These are phyloP conservation scores for Salarias fasciatus DNA, from an alignment of 2,797 vertebrate species.

Conservation along the genomic window DNA sequence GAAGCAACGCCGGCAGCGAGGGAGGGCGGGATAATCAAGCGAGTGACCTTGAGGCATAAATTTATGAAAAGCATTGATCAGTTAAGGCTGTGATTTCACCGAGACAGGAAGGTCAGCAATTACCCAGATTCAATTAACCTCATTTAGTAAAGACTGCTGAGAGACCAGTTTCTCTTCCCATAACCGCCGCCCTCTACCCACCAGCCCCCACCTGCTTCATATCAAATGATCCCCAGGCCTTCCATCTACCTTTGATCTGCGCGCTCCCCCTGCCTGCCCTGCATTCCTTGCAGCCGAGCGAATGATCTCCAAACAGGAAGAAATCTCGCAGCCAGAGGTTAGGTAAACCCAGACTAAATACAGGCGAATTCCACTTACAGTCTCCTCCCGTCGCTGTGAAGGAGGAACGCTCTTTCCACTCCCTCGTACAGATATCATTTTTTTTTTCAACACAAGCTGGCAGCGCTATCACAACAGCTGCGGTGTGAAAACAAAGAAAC, in stretches of 20 bases:
- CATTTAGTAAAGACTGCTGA: slow-evolving; percentile 82
- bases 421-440: slow-evolving; percentile 32
- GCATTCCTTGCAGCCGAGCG: slow-evolving; percentile 61
- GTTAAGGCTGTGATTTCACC: slow-evolving; percentile 82
- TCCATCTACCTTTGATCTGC: slow-evolving; percentile 70
- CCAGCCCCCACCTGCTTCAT: slow-evolving; percentile 37
- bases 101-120: slow-evolving; percentile 83
- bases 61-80: slow-evolving; percentile 86
- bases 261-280: slow-evolving; percentile 43
- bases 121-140: slow-evolving; percentile 85
- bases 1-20: slow-evolving; percentile 36
- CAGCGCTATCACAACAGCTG: slow-evolving; percentile 63
- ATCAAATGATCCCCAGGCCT: slow-evolving; percentile 62
- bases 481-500: slow-evolving; percentile 64
- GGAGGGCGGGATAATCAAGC: slow-evolving; percentile 69
- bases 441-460: slow-evolving; percentile 34
- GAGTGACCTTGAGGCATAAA: slow-evolving; percentile 79
- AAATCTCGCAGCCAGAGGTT: slow-evolving; percentile 43
- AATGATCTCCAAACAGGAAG: slow-evolving; percentile 54
- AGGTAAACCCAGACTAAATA: slow-evolving; percentile 53
- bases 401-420: slow-evolving; percentile 31
- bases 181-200: slow-evolving; percentile 28
- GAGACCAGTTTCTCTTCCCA: slow-evolving; percentile 70
- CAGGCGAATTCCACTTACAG: slow-evolving; percentile 34
- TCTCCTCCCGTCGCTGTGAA: neutral